Conservation (phyloP, 1,140 invertebrate genomes). For the Drosophila biarmipes region DNA sequence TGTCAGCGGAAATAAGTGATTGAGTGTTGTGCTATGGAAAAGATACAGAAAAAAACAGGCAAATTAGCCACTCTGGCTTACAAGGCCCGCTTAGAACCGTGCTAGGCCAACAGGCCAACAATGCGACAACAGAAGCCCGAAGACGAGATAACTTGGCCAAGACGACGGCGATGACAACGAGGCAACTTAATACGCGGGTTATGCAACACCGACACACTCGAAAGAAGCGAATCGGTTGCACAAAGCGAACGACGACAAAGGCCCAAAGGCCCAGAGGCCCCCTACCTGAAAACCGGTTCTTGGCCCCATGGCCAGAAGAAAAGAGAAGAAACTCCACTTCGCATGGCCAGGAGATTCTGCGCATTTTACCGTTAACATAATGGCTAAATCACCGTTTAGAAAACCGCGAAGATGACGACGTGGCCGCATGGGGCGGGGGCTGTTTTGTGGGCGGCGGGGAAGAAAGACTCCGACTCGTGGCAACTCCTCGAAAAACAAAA, state of each 20-base stretch:
- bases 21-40: constrained; percentile 11
- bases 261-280: neutral
- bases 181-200: constrained; percentile 47
- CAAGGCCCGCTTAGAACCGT: constrained; percentile 34
- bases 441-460: neutral
- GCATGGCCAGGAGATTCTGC: constrained; percentile 64
- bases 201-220: constrained; percentile 25
- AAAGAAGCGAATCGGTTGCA: constrained; percentile 41
- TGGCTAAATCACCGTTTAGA: constrained; percentile 83
- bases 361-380: constrained; percentile 78
- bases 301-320: neutral
- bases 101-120: constrained; percentile 13
- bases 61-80: constrained; percentile 15
- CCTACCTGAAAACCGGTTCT: constrained; percentile 38
- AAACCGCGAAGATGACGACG: constrained; percentile 58
- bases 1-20: constrained; percentile 39
- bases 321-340: constrained; percentile 47
- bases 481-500: neutral
- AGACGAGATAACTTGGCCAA: constrained; percentile 38
- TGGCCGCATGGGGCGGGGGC: constrained; percentile 13
- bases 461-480: constrained; percentile 11
- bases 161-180: constrained; percentile 42
- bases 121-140: constrained; percentile 23
- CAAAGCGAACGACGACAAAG: constrained; percentile 39
- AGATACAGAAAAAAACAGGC: neutral